Evolutionary conservation across 2,797 vertebrate species (phyloP).

Genomic region (Mallotus villosus): DNA sequence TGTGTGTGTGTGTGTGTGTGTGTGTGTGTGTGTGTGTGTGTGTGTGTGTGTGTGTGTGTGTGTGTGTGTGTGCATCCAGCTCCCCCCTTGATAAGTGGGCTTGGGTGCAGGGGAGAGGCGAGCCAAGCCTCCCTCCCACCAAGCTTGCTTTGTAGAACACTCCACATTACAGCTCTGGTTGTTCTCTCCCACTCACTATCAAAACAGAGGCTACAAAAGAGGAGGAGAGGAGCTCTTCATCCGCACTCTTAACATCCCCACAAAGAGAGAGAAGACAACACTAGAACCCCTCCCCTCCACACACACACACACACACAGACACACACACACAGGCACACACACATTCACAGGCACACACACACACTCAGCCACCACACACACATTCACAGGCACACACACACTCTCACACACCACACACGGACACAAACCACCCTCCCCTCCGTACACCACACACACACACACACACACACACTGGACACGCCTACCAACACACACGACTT

Average conservation of each 20-base stretch:
- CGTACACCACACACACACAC: background rate
- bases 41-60: background rate
- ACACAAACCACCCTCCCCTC: background rate
- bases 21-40: conserved; percentile 5
- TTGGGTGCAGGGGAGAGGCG: conserved; percentile 53
- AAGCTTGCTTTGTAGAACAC: conserved; percentile 41
- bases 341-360: background rate
- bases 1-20: conserved; percentile 5
- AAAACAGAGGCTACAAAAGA: conserved; percentile 58
- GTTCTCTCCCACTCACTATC: conserved; percentile 47
- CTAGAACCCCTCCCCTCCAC: conserved; percentile 24
- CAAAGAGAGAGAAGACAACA: conserved; percentile 50
- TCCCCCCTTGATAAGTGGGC: conserved; percentile 57
- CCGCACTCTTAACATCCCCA: conserved; percentile 5
- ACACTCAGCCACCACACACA: too few species aligned
- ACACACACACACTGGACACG: background rate
- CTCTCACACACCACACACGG: too few species aligned
- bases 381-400: background rate
- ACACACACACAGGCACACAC: background rate
- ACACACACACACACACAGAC: background rate
- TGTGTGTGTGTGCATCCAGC: conserved; percentile 42
- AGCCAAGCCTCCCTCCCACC: conserved; percentile 38
- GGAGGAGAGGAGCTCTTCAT: conserved; percentile 33
- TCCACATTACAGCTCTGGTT: conserved; percentile 34
- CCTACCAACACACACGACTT: too few species aligned